Conservation (phyloP, 2,113 vertebrate species). For the Burhinus bistriatus region DNA sequence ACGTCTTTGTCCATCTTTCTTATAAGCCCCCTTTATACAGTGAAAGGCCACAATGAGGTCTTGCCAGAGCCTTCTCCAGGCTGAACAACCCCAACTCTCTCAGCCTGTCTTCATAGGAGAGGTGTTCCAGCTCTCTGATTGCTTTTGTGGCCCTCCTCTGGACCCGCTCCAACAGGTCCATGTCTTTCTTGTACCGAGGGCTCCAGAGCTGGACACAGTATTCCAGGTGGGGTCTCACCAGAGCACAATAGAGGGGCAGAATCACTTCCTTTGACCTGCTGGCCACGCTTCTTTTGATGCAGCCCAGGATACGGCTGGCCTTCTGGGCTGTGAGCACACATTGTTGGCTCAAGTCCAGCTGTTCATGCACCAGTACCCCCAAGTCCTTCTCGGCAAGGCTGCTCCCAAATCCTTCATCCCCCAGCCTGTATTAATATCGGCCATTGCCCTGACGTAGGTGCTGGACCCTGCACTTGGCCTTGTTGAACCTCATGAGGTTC, state of each 20-base stretch:
- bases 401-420: not conserved
- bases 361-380: not conserved
- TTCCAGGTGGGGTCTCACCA: not conserved
- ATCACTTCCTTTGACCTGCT: too few species aligned
- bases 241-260: not conserved
- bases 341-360: fast-evolving
- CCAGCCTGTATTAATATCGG: not conserved
- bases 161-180: fast-evolving
- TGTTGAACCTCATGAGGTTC: not conserved
- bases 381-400: not conserved
- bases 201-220: not conserved
- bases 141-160: not conserved
- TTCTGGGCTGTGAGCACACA: too few species aligned
- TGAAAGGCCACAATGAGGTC: not conserved
- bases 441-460: fast-evolving
- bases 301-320: too few species aligned
- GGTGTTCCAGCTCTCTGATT: not conserved
- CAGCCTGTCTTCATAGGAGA: not conserved
- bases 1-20: not conserved
- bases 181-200: not conserved
- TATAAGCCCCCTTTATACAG: not conserved
- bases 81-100: too few species aligned
- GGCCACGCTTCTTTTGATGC: too few species aligned
- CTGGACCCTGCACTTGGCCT: not conserved
- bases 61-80: fast-evolving